phyloP scores from a whole-genome alignment of 2,113 vertebrate species.

The Herpetotheres cachinnans region DNA sequence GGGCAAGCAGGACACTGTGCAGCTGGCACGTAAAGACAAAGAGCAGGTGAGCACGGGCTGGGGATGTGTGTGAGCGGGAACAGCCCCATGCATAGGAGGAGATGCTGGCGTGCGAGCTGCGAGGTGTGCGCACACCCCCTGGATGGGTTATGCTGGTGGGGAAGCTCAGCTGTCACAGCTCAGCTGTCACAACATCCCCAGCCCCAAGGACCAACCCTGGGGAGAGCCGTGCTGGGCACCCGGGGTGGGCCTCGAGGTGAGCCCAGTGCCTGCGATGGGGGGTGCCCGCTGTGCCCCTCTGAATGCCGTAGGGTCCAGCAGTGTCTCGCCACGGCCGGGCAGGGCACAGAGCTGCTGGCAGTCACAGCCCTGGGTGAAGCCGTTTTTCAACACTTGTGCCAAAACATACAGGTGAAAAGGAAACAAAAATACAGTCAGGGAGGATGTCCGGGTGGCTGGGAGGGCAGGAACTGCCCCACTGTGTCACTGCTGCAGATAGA shows the following conservation, averaged over 20 bases:
- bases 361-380: background rate
- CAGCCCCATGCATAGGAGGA: background rate
- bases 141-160: accelerated
- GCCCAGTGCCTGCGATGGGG: background rate
- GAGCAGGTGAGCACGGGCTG: accelerated
- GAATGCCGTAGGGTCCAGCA: accelerated
- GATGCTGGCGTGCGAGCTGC: accelerated
- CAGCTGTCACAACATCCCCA: background rate
- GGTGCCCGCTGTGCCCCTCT: accelerated
- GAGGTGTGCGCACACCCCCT: accelerated
- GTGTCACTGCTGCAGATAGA: background rate
- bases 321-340: accelerated
- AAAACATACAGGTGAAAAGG: background rate
- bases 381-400: background rate
- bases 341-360: background rate
- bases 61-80: accelerated
- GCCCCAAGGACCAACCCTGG: background rate
- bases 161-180: background rate
- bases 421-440: background rate
- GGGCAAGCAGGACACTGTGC: accelerated
- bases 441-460: background rate
- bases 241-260: accelerated
- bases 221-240: accelerated
- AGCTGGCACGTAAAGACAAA: background rate
- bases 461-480: background rate